These are phyloP conservation scores for Bujurquina vittata DNA, from an alignment of 2,113 vertebrate genomes.

Conservation along the genomic window DNA sequence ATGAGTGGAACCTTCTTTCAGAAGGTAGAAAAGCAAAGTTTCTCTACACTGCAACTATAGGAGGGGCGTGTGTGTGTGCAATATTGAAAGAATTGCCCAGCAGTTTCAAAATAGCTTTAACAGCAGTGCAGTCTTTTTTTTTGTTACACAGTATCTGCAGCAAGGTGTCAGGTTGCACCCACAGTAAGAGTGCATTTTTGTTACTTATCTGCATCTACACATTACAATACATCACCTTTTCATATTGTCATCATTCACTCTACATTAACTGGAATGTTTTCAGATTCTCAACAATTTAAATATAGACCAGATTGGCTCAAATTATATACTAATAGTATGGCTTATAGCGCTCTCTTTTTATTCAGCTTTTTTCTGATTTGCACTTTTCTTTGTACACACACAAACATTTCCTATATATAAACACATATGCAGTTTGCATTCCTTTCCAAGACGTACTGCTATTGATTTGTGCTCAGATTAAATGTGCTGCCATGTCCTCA, in stretches of 20 bases:
- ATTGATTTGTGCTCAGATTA: slow-evolving; percentile 65
- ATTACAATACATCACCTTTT: not conserved
- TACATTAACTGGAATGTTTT: not conserved
- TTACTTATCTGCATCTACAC: slow-evolving; percentile 6
- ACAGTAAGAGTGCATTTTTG: slow-evolving; percentile 30
- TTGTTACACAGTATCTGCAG: slow-evolving; percentile 39
- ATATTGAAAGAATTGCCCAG: slow-evolving; percentile 29
- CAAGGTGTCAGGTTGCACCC: slow-evolving; percentile 54
- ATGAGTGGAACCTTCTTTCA: not conserved
- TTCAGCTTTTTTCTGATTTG: not conserved
- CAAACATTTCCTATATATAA: not conserved
- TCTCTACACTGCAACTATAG: not conserved
- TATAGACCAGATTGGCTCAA: not conserved
- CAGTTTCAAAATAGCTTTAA: slow-evolving; percentile 47
- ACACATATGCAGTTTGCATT: slow-evolving; percentile 43
- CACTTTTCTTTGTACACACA: not conserved
- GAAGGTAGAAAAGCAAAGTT: slow-evolving; percentile 12
- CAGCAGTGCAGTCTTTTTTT: slow-evolving; percentile 50
- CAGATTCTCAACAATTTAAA: not conserved
- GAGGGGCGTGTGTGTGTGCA: slow-evolving; percentile 4
- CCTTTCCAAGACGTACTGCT: slow-evolving; percentile 40
- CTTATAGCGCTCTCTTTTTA: not conserved
- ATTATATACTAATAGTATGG: not conserved
- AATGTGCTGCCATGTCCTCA: slow-evolving; percentile 71
- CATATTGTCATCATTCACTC: not conserved